phyloP scores from a whole-genome alignment of 2,888 invertebrate species.

The Trichogramma dendrolimi region DNA sequence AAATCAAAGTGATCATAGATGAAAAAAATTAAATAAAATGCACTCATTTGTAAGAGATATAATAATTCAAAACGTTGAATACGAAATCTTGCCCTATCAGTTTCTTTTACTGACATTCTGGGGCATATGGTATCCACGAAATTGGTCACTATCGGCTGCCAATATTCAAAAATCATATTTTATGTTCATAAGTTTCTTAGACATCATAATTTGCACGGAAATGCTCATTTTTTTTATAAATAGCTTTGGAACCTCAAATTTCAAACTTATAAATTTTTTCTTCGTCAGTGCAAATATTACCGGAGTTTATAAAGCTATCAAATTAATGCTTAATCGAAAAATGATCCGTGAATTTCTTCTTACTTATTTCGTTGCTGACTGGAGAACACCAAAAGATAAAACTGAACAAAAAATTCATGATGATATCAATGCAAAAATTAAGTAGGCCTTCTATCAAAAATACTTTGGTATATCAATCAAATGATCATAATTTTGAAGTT shows the following conservation, averaged over 20 bases:
- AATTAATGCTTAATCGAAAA: slow-evolving; percentile 6
- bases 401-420: slow-evolving; percentile 5
- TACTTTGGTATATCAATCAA: too few species aligned
- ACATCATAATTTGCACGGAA: slow-evolving; percentile 13
- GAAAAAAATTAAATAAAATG: too few species aligned
- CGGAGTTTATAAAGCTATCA: slow-evolving; percentile 17
- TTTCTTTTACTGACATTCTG: slow-evolving; percentile 18
- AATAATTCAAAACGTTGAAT: slow-evolving; percentile 15
- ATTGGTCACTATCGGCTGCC: slow-evolving; percentile 5
- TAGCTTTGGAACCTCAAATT: slow-evolving; percentile 6
- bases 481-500: too few species aligned
- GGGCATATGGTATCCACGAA: slow-evolving; percentile 19
- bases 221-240: slow-evolving; percentile 16
- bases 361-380: slow-evolving; percentile 8
- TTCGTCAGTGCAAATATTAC: slow-evolving; percentile 15
- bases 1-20: too few species aligned
- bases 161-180: slow-evolving; percentile 2
- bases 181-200: slow-evolving; percentile 5
- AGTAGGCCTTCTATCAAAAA: background rate
- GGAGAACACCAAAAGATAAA: background rate
- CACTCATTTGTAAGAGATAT: background rate
- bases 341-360: slow-evolving; percentile 10
- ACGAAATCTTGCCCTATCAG: slow-evolving; percentile 17
- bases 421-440: slow-evolving; percentile 13
- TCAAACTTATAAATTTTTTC: slow-evolving; percentile 14